Conservation (phyloP, 2,113 vertebrate species). For the Oxygymnocypris stewartii region DNA sequence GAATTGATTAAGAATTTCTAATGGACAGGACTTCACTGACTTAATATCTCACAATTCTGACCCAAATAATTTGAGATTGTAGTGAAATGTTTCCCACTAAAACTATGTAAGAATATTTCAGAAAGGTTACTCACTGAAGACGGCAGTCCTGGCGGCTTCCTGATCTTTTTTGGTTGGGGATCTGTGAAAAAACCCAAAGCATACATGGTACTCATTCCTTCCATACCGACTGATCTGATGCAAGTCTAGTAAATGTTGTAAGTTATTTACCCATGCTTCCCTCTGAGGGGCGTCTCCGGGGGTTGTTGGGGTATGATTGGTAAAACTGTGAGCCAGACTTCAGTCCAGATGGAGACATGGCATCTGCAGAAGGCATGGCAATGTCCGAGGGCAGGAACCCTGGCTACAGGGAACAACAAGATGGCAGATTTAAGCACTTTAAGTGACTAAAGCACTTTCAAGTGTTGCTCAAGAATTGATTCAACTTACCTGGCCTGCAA, state of each 20-base stretch:
- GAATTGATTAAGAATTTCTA: neutral
- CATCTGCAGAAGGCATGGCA: constrained; percentile 85
- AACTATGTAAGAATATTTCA: constrained; percentile 22
- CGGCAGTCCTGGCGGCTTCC: constrained; percentile 96
- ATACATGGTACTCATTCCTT: neutral
- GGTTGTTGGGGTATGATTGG: constrained; percentile 84
- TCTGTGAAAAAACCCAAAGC: constrained; percentile 72
- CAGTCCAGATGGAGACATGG: constrained; percentile 87
- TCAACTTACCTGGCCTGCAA: constrained; percentile 81
- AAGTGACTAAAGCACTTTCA: neutral
- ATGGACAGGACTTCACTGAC: neutral
- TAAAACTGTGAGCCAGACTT: constrained; percentile 92
- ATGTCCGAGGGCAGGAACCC: constrained; percentile 90
- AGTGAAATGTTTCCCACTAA: no score
- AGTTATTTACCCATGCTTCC: constrained; percentile 82
- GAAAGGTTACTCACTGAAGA: constrained; percentile 87
- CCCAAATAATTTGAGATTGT: neutral
- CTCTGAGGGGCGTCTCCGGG: constrained; percentile 89
- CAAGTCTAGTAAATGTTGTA: neutral
- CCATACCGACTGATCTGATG: neutral
- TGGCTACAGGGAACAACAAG: constrained; percentile 70
- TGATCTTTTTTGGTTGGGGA: constrained; percentile 94
- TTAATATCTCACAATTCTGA: neutral
- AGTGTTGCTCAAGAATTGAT: neutral
- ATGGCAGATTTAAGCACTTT: neutral